Conservation (phyloP, 2,888 invertebrate genomes). For the Creontiades dilutus region DNA sequence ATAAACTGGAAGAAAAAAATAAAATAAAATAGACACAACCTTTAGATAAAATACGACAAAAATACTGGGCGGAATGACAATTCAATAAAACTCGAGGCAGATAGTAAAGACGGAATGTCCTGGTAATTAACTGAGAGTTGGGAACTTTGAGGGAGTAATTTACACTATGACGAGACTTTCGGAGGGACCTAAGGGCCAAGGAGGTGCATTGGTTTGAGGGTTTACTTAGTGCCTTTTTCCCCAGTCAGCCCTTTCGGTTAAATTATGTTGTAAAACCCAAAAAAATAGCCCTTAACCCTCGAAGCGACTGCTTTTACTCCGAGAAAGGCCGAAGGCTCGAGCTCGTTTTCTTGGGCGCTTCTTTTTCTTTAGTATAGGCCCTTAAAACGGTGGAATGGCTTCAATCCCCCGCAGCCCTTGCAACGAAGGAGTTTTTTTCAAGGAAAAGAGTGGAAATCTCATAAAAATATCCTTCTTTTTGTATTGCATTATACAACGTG, state of each 20-base stretch:
- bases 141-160: constrained; percentile 28
- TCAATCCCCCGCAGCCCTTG: background rate
- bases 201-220: constrained; percentile 21
- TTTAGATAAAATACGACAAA: constrained; percentile 13
- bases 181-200: background rate
- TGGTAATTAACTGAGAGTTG: constrained; percentile 36
- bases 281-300: constrained; percentile 13
- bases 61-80: constrained; percentile 1
- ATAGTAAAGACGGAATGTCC: constrained; percentile 36
- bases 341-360: constrained; percentile 10
- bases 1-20: background rate
- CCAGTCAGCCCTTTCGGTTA: background rate
- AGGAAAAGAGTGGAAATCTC: background rate
- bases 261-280: constrained; percentile 39
- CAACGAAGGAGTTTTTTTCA: background rate
- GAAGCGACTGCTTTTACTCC: background rate
- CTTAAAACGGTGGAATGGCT: constrained; percentile 23
- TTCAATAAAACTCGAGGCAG: constrained; percentile 18
- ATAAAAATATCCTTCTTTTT: background rate
- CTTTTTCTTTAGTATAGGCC: constrained; percentile 16
- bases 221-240: constrained; percentile 38
- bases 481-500: too few species aligned
- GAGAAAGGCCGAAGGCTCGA: background rate
- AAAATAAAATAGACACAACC: background rate
- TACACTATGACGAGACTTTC: constrained; percentile 22